Conservation (phyloP, 2,113 vertebrate species). For the Trematomus loennbergii region DNA sequence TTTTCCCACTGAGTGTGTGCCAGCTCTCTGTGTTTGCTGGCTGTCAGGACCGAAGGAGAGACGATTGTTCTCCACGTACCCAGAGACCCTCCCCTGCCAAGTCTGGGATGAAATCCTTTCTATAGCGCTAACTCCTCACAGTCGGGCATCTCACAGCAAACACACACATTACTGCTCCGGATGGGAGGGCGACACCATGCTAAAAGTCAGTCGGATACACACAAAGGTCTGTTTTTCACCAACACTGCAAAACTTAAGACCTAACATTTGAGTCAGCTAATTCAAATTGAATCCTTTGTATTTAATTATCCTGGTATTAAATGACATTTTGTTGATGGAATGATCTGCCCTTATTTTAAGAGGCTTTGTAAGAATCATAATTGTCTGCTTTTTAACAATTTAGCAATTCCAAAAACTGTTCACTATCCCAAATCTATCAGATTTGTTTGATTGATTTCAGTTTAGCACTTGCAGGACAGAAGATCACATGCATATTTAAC, state of each 20-base stretch:
- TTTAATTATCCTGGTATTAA: background rate
- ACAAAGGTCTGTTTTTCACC: constrained; percentile 56
- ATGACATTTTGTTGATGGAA: background rate
- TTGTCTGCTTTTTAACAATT: background rate
- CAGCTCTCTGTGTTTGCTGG: constrained; percentile 83
- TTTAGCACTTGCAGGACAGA: background rate
- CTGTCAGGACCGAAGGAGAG: constrained; percentile 76
- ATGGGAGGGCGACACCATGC: constrained; percentile 64
- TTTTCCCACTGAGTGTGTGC: constrained; percentile 78
- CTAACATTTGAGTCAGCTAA: background rate
- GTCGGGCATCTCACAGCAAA: constrained; percentile 64
- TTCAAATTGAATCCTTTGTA: background rate
- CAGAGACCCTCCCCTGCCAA: constrained; percentile 81
- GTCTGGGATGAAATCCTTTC: constrained; percentile 78
- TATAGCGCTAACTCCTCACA: constrained; percentile 71
- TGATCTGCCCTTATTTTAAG: background rate
- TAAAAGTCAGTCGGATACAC: constrained; percentile 60
- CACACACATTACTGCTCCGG: constrained; percentile 65
- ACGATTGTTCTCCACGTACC: constrained; percentile 77
- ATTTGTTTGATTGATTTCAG: background rate
- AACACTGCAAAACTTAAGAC: constrained; percentile 21
- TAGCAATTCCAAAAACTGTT: background rate
- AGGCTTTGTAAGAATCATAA: background rate
- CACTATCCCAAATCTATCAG: background rate
- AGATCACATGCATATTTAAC: background rate